phyloP scores from a whole-genome alignment of 2,888 invertebrate genomes.

The Dimorphilus gyrociliatus region DNA sequence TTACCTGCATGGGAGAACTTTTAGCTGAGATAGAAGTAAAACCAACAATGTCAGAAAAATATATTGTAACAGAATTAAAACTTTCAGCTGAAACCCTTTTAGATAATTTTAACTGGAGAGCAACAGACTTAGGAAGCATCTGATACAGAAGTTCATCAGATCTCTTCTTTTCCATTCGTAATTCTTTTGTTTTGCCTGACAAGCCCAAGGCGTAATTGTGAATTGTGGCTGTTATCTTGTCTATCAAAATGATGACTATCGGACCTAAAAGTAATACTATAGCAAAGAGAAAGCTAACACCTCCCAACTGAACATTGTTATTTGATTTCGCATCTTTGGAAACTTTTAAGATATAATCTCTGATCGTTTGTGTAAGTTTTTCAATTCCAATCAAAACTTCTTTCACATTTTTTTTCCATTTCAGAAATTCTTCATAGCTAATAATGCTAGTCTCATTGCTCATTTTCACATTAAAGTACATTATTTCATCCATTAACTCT shows the following conservation, averaged over 20 bases:
- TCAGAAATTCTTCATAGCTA: too few relatives aligned
- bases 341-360: too few relatives aligned
- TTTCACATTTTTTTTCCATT: too few relatives aligned
- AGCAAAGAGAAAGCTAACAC: conserved; percentile 46
- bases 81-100: conserved; percentile 19
- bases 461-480: too few relatives aligned
- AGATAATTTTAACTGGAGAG: conserved; percentile 23
- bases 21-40: conserved; percentile 22
- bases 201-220: conserved; percentile 22
- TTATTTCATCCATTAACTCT: too few relatives aligned
- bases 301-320: conserved; percentile 45
- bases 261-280: conserved; percentile 21
- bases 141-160: conserved; percentile 28
- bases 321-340: not conserved
- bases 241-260: conserved; percentile 18
- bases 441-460: too few relatives aligned
- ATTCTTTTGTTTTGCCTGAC: conserved; percentile 20
- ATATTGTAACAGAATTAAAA: conserved; percentile 21
- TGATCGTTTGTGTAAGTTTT: too few relatives aligned
- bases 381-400: too few relatives aligned
- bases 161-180: conserved; percentile 24
- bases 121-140: conserved; percentile 30
- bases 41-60: conserved; percentile 27
- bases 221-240: conserved; percentile 17
- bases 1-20: conserved; percentile 22